Percentiles rank a stretch among this genome's conserved stretches.
phyloP scores from a whole-genome alignment of 2,888 invertebrate species.

The Hermaeophaga mercurialis region DNA sequence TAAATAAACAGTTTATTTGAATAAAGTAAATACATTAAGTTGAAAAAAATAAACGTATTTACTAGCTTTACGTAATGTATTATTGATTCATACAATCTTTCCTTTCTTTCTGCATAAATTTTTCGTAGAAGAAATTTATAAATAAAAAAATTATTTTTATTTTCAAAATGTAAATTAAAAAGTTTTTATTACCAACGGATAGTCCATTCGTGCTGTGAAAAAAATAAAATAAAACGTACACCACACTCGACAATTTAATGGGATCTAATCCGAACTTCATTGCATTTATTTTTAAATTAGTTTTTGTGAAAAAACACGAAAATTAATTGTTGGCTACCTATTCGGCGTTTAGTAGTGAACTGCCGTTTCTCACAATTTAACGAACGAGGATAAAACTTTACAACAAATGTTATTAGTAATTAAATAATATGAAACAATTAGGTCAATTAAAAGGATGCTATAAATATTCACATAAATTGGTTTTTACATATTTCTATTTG shows the following conservation, averaged over 20 bases:
- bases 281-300: slow-evolving; percentile 3
- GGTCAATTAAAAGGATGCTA: not conserved
- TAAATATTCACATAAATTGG: not conserved
- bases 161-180: no score
- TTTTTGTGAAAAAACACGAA: slow-evolving; percentile 1
- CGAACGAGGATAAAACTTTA: slow-evolving; percentile 1
- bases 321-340: not conserved
- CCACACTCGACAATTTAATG: not conserved
- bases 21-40: no score
- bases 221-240: slow-evolving; percentile 10
- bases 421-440: slow-evolving; percentile 5
- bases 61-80: no score
- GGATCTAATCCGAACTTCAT: not conserved
- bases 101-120: no score
- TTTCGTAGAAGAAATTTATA: no score
- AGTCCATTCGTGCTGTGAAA: not conserved
- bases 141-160: no score
- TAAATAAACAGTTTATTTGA: no score
- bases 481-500: no score
- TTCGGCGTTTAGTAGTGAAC: not conserved
- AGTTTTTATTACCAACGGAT: slow-evolving; percentile 20
- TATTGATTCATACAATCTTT: no score
- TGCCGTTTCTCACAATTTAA: not conserved
- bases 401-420: not conserved
- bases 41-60: no score